These are phyloP conservation scores for Crossaster papposus DNA, from an alignment of 53 echinoderm and acorn worm species.

Conservation along the genomic window DNA sequence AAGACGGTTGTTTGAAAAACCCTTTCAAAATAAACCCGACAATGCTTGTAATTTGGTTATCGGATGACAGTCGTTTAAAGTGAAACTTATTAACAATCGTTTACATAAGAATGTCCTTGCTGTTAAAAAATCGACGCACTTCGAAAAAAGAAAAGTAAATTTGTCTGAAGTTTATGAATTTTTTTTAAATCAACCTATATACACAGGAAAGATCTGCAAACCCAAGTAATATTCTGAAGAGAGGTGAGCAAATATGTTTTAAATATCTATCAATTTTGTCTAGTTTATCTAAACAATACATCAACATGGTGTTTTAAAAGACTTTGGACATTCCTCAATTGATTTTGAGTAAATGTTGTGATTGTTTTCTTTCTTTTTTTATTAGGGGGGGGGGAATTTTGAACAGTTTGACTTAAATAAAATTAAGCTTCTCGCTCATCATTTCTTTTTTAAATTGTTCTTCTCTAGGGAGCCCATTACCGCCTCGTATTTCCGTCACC, in stretches of 20 bases:
- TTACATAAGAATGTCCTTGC: no score
- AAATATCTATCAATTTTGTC: background rate
- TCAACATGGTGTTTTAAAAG: background rate
- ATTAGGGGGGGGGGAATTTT: background rate
- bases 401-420: background rate
- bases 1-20: background rate
- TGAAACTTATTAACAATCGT: no score
- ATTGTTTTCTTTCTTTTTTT: background rate
- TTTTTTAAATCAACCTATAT: background rate
- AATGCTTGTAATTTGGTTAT: no score
- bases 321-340: background rate
- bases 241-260: background rate
- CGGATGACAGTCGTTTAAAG: no score
- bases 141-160: background rate
- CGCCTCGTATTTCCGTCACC: slow-evolving; percentile 45
- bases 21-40: no score
- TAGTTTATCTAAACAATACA: background rate
- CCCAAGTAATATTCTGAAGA: background rate
- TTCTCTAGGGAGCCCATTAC: slow-evolving; percentile 4
- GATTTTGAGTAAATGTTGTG: background rate
- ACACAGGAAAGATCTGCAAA: background rate
- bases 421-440: background rate
- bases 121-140: background rate
- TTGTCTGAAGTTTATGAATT: background rate
- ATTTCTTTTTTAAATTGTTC: background rate